These are phyloP conservation scores for Pristis pectinata DNA, from an alignment of 2,797 vertebrate genomes.

Conservation along the genomic window DNA sequence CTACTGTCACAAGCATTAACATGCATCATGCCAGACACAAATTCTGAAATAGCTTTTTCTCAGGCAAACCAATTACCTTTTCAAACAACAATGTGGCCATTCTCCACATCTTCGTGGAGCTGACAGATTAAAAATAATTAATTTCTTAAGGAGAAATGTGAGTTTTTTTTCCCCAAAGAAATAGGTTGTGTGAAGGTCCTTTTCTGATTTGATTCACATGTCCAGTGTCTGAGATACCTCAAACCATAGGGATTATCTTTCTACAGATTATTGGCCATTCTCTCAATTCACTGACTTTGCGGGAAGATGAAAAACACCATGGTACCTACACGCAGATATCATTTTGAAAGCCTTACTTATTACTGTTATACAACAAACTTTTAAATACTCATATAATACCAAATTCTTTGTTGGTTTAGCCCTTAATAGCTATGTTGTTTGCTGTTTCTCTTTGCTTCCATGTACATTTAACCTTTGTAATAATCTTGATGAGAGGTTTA, in stretches of 20 bases:
- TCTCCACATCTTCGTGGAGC: neutral
- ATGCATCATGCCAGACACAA: neutral
- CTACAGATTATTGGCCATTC: neutral
- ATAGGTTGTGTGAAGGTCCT: neutral
- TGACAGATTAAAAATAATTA: neutral
- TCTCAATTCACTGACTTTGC: neutral
- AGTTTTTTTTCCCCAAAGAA: neutral
- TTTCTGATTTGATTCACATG: neutral
- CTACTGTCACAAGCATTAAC: neutral
- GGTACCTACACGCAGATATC: neutral
- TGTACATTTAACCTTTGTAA: neutral
- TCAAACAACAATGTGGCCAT: neutral
- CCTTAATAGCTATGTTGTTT: neutral
- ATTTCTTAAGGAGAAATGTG: neutral
- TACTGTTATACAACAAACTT: neutral
- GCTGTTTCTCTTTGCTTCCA: neutral
- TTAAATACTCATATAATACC: neutral
- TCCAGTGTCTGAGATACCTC: neutral
- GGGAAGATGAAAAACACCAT: neutral
- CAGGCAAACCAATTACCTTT: neutral
- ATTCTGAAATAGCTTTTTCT: neutral
- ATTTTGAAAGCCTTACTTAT: neutral
- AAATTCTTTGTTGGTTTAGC: neutral
- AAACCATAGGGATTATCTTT: neutral
- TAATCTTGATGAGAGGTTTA: neutral